Percentiles rank a stretch among this genome's conserved stretches.
Conservation (phyloP, 2,113 vertebrate genomes). For the Osmerus mordax region DNA sequence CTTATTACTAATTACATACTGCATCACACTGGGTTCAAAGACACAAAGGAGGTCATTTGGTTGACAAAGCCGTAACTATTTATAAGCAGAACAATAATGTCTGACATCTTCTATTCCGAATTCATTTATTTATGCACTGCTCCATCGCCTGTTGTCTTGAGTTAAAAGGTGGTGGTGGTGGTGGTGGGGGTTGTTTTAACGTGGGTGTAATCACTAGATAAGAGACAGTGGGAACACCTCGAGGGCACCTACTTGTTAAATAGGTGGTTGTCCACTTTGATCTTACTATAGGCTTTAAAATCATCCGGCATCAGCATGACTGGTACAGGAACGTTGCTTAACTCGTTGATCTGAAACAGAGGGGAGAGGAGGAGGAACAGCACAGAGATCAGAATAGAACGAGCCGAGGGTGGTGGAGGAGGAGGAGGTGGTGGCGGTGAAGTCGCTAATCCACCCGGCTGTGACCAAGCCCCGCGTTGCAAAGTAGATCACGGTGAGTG, state of each 20-base stretch:
- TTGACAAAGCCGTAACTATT: background rate
- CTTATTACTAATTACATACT: too few relatives aligned
- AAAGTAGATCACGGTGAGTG: too few relatives aligned
- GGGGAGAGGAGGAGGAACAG: background rate
- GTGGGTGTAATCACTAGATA: too few relatives aligned
- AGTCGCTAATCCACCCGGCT: too few relatives aligned
- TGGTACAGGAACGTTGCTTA: slow-evolving; percentile 92
- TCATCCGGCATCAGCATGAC: slow-evolving; percentile 97
- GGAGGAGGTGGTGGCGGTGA: background rate
- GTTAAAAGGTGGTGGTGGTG: too few relatives aligned
- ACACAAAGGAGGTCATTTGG: background rate
- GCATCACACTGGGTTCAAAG: too few relatives aligned
- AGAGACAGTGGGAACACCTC: too few relatives aligned
- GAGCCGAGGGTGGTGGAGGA: background rate
- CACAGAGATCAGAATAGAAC: slow-evolving; percentile 18
- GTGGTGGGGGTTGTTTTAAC: too few relatives aligned
- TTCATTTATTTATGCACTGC: too few relatives aligned
- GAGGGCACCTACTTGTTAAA: slow-evolving; percentile 90
- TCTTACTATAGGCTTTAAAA: slow-evolving; percentile 98
- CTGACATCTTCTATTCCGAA: too few relatives aligned
- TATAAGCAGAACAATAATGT: background rate
- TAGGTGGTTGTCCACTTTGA: slow-evolving; percentile 98
- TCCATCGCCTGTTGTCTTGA: too few relatives aligned
- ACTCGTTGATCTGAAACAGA: slow-evolving; percentile 85
- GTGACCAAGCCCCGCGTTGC: too few relatives aligned